Conservation (phyloP, 2,888 invertebrate species). For the Zeuzera pyrina region DNA sequence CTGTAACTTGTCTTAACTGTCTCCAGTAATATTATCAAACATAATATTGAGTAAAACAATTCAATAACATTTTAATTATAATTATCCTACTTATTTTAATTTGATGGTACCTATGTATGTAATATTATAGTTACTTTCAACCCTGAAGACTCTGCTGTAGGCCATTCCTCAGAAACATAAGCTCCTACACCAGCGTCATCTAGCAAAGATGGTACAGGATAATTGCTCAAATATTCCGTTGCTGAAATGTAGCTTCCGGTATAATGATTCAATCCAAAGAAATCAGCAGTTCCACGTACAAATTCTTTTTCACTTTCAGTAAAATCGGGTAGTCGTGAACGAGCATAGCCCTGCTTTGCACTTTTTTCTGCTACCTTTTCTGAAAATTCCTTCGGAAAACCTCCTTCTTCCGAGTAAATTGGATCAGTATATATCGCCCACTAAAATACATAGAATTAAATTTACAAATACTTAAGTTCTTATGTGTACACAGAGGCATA, state of each 20-base stretch:
- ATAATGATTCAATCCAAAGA: conserved; percentile 81
- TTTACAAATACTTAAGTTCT: no score
- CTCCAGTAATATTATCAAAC: no score
- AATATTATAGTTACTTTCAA: conserved; percentile 15
- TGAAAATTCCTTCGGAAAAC: conserved; percentile 75
- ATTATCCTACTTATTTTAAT: no score
- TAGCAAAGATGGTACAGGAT: conserved; percentile 22
- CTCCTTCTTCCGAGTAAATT: conserved; percentile 71
- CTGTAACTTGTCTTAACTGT: no score
- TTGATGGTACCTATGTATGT: no score
- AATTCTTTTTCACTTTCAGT: conserved; percentile 72
- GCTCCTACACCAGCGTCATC: conserved; percentile 23
- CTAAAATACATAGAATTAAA: no score
- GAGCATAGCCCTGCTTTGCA: conserved; percentile 63
- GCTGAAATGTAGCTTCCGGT: conserved; percentile 51
- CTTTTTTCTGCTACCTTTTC: conserved; percentile 69
- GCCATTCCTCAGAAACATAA: conserved; percentile 18
- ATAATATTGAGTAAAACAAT: no score
- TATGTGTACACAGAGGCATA: no score
- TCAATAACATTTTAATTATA: no score
- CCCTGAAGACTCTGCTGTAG: conserved; percentile 13
- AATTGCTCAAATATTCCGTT: conserved; percentile 24
- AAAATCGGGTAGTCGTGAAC: conserved; percentile 73
- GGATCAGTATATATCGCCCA: conserved; percentile 74
- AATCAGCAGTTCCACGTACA: conserved; percentile 74